Base-by-base conservation (phyloP, 1,140 invertebrate species). In the Leptonema lineaticorne region DNA sequence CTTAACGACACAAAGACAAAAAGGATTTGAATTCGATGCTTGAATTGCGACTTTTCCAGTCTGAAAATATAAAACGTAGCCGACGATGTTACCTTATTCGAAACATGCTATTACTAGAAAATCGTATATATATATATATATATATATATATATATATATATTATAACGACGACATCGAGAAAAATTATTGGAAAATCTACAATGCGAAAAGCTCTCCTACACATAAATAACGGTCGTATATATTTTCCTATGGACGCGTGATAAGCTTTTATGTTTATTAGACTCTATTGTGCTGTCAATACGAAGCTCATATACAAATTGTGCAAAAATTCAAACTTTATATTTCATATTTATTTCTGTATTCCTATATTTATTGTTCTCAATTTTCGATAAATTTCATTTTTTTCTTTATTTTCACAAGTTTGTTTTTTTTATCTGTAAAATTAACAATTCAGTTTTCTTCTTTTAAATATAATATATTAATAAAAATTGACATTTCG, bases 1-100 rank as follows among this genome's bases (percentile, higher is more conserved):
- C 50, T 53, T 53, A 11, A n/a, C 24, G 22, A 20, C 50, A 2
- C 22, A 5, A 53, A 24, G 16, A 56, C 4, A 26, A 14, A 62
- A 45, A 41, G 33, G 28, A 2, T 45, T n/a, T n/a, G n/a, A n/a
- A n/a, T n/a, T n/a, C n/a, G n/a, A 37, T 24, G n/a, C 27, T 37
- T 62, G 27, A 62, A 62, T 62, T 37, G 45, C 33, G 59, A 45
- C 59, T 62, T 62, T 9, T 9, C 59, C 59, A 45, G 24, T 62
- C 20, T 9, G 28, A 59, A 41, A 59, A 41, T 30, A 59, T 59
- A 29, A 59, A 59, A 59, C 33, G n/a, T n/a, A n/a, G n/a, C n/a
- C n/a, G n/a, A 59, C 57, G 28, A 14, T 16, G 9, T 20, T 53
- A 20, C 50, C 50, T 26, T 11, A 24, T n/a, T n/a, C 50, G 50